Percentiles rank a stretch among this genome's conserved stretches.
phyloP scores from a whole-genome alignment of 2,888 invertebrate genomes.

The Drosophila kanekoi region DNA sequence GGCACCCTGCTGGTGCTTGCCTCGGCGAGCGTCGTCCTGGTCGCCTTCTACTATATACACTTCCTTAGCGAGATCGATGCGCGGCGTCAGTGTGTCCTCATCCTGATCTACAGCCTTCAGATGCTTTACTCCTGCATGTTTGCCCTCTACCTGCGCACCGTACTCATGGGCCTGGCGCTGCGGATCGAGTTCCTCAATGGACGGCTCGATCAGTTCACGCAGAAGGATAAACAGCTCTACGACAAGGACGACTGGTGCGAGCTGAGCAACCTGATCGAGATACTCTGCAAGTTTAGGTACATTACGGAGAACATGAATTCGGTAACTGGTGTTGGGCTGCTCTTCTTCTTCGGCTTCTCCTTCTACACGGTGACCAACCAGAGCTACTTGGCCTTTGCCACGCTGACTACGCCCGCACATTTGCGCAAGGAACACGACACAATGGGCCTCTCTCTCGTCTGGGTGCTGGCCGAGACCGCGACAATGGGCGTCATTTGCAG shows the following conservation, averaged over 20 bases:
- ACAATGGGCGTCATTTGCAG: conserved; percentile 73
- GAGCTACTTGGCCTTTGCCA: conserved; percentile 78
- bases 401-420: conserved; percentile 58
- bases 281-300: conserved; percentile 78
- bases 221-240: conserved; percentile 26
- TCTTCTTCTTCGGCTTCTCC: conserved; percentile 78
- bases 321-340: conserved; percentile 69
- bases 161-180: conserved; percentile 64
- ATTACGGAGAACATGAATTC: conserved; percentile 76
- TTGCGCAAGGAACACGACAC: conserved; percentile 57
- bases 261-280: conserved; percentile 76
- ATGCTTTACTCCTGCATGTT: conserved; percentile 69
- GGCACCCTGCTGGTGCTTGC: conserved; percentile 29
- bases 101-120: conserved; percentile 68
- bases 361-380: conserved; percentile 82
- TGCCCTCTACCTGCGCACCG: conserved; percentile 64
- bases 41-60: conserved; percentile 72
- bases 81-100: conserved; percentile 48
- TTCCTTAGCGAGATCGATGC: conserved; percentile 51
- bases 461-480: conserved; percentile 74
- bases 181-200: conserved; percentile 71
- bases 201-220: conserved; percentile 58
- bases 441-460: conserved; percentile 71
- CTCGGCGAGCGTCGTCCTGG: conserved; percentile 51
- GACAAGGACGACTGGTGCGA: conserved; percentile 70